Evolutionary conservation across 2,888 invertebrate genomes (phyloP).

Genomic region (Lacanobia wlatinum): DNA sequence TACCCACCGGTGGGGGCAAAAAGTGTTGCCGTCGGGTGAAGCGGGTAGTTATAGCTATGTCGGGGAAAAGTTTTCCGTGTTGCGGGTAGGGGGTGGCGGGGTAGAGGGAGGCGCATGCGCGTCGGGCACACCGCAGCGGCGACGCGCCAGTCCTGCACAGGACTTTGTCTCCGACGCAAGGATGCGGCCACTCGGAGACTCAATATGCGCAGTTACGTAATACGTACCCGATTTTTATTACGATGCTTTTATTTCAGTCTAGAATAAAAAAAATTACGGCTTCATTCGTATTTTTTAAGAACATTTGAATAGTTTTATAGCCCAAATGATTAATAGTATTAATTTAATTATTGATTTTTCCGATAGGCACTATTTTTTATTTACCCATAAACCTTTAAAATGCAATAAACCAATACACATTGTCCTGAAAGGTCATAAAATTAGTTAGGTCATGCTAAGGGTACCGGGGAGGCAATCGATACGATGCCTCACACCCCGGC

Average conservation of each 20-base stretch:
- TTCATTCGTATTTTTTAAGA: neutral
- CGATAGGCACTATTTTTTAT: neutral
- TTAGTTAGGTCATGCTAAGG: conserved; percentile 74
- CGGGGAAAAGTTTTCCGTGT: conserved; percentile 91
- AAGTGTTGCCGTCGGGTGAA: conserved; percentile 90
- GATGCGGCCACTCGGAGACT: conserved; percentile 60
- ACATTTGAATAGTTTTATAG: neutral
- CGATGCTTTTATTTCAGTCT: neutral
- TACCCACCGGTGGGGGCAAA: conserved; percentile 87
- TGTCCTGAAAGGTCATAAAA: conserved; percentile 65
- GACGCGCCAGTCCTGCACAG: conserved; percentile 85
- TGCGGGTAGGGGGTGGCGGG: conserved; percentile 84
- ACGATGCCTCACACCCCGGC: conserved; percentile 76
- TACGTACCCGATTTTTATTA: conserved; percentile 46
- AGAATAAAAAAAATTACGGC: neutral
- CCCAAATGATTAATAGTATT: neutral
- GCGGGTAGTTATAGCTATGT: conserved; percentile 88
- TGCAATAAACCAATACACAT: conserved; percentile 10
- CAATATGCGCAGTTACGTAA: conserved; percentile 77
- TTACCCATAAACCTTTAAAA: conserved; percentile 1
- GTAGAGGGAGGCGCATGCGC: conserved; percentile 85
- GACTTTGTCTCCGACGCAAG: conserved; percentile 78
- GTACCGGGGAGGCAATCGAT: conserved; percentile 79
- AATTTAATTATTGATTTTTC: conserved; percentile 5
- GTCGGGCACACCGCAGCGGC: conserved; percentile 78